phyloP scores from a whole-genome alignment of 92 coral and sea anemone species.

The Paramuricea clavata region DNA sequence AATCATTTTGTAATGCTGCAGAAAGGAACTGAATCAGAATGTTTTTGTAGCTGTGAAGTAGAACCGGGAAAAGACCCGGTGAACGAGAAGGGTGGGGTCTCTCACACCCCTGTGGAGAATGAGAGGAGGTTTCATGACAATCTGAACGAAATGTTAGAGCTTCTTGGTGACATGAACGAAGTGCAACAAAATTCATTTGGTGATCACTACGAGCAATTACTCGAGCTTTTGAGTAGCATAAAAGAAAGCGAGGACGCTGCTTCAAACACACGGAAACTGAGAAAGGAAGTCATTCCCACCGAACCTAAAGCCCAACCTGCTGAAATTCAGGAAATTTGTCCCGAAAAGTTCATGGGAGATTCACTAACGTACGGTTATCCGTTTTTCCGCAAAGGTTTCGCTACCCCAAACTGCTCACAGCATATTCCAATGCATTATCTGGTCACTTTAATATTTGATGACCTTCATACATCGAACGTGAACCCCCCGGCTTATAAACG shows the following conservation, averaged over 20 bases:
- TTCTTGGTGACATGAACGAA: background rate
- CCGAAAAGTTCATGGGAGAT: constrained; percentile 85
- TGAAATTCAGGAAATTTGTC: constrained; percentile 81
- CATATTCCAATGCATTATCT: constrained; percentile 70
- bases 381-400: constrained; percentile 89
- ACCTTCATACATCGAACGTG: constrained; percentile 49
- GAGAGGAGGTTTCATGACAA: background rate
- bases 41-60: constrained; percentile 32
- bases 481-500: constrained; percentile 52
- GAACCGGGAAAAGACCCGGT: background rate
- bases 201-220: background rate
- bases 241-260: background rate
- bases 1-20: constrained; percentile 79
- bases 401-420: constrained; percentile 75
- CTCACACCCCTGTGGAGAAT: background rate
- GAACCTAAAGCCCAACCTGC: background rate
- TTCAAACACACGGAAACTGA: background rate
- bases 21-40: constrained; percentile 42
- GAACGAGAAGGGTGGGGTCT: background rate
- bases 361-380: constrained; percentile 89
- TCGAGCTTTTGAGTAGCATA: background rate
- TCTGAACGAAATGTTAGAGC: background rate
- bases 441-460: constrained; percentile 72
- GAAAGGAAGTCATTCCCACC: background rate
- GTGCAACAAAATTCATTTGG: background rate